phyloP scores from a whole-genome alignment of 2,113 vertebrate genomes.

The Tragelaphus buxtoni region DNA sequence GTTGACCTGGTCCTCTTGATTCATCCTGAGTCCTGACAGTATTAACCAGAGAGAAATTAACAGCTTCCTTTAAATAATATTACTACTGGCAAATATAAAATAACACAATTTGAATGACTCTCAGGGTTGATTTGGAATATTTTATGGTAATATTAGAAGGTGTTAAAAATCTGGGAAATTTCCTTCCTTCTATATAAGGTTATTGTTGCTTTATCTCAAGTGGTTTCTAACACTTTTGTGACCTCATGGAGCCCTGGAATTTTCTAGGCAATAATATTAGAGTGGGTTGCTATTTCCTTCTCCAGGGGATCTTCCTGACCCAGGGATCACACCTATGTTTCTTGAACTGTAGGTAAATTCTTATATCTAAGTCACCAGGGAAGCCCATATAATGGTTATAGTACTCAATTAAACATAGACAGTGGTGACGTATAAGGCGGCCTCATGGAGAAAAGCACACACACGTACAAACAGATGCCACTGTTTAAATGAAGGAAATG shows the following conservation, averaged over 20 bases:
- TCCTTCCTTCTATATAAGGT: background rate
- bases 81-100: background rate
- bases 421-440: rapidly evolving
- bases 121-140: background rate
- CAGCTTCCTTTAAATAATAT: background rate
- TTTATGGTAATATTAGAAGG: background rate
- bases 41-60: background rate
- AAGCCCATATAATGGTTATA: background rate
- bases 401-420: rapidly evolving
- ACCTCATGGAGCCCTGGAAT: background rate
- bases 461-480: too few species aligned
- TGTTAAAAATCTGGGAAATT: background rate
- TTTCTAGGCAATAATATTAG: background rate
- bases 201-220: background rate
- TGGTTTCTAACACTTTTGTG: background rate
- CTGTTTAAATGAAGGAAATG: rapidly evolving
- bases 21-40: background rate
- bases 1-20: background rate
- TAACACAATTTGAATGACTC: background rate
- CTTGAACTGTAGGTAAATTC: background rate
- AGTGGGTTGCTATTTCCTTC: background rate
- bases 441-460: background rate
- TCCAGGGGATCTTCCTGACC: background rate
- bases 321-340: background rate
- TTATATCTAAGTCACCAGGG: background rate